Percentiles rank a stretch among this genome's conserved stretches.
These are phyloP conservation scores for Syngnathus rostellatus DNA, from an alignment of 2,797 vertebrate genomes.

Conservation along the genomic window DNA sequence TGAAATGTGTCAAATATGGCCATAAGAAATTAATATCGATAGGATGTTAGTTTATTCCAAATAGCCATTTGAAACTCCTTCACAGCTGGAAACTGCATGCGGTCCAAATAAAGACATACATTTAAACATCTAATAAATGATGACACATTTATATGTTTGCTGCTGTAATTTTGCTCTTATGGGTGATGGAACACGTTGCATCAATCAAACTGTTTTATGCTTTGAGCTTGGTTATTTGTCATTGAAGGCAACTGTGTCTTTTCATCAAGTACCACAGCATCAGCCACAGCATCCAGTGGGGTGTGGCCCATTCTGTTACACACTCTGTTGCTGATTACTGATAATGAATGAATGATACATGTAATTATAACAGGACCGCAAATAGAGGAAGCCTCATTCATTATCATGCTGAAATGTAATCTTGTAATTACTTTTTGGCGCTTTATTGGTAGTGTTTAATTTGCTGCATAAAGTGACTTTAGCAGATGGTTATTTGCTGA, in stretches of 20 bases:
- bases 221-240: neutral
- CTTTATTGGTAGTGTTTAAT: constrained; percentile 17
- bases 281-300: neutral
- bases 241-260: constrained; percentile 1
- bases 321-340: constrained; percentile 6
- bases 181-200: neutral
- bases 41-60: neutral
- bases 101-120: neutral
- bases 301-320: constrained; percentile 3
- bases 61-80: neutral
- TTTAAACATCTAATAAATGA: neutral
- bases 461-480: constrained; percentile 13
- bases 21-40: neutral
- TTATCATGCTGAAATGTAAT: neutral
- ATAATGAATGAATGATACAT: constrained; percentile 8
- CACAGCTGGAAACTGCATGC: neutral
- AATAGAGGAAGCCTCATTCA: constrained; percentile 5
- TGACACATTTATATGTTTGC: neutral
- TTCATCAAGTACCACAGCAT: constrained; percentile 6
- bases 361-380: constrained; percentile 7
- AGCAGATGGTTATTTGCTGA: constrained; percentile 21
- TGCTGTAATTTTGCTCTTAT: neutral
- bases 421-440: neutral
- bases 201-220: neutral
- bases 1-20: neutral